Evolutionary conservation across 2,797 vertebrate species (phyloP).

Genomic region (Rhinella marina): DNA sequence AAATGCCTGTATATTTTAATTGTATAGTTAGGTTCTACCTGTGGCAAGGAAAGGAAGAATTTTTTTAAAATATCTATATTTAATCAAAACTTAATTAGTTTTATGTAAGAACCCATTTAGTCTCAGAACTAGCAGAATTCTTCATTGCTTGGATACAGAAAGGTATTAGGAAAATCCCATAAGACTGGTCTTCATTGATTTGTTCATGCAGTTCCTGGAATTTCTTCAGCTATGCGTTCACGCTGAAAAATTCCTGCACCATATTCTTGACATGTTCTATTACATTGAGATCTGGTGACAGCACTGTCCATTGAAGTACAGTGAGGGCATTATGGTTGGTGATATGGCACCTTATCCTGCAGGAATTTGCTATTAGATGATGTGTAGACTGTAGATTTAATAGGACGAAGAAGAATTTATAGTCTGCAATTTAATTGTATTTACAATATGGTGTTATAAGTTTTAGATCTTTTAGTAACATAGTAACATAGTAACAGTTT

Average conservation of each 20-base stretch:
- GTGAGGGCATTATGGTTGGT: background rate
- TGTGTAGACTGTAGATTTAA: too few relatives aligned
- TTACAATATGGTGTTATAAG: too few relatives aligned
- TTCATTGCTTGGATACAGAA: background rate
- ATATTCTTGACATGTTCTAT: background rate
- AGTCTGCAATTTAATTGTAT: too few relatives aligned
- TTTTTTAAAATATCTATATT: background rate
- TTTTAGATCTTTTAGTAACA: too few relatives aligned
- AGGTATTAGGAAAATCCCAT: background rate
- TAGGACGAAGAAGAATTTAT: too few relatives aligned
- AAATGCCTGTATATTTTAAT: background rate
- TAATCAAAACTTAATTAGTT: background rate
- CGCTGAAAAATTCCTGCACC: background rate
- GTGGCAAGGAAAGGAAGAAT: background rate
- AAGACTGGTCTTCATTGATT: background rate
- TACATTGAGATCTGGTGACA: background rate
- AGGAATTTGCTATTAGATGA: background rate
- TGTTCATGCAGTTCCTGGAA: background rate
- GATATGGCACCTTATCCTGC: background rate
- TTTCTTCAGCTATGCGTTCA: too few relatives aligned
- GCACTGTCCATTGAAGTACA: background rate
- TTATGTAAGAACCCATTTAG: background rate
- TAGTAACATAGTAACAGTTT: too few relatives aligned
- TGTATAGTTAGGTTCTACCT: background rate
- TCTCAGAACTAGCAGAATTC: background rate